Evolutionary conservation across 1,140 invertebrate genomes (phyloP).

Genomic region (Heliconius melpomene): DNA sequence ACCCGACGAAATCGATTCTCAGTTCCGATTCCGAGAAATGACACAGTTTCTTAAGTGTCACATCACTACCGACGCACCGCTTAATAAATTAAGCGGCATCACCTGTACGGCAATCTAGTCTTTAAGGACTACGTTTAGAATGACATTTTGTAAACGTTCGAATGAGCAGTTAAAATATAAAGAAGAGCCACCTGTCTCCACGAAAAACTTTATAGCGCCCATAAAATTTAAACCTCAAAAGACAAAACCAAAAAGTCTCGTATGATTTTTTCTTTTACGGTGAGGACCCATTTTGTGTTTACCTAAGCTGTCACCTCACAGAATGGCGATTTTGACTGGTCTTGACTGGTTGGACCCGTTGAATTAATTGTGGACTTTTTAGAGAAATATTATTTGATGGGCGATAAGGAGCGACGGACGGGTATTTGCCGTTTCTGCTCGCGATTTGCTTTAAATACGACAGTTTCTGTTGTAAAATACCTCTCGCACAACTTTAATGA

Average conservation of each 20-base stretch:
- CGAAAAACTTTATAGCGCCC: conserved; percentile 78
- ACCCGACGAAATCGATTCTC: conserved; percentile 77
- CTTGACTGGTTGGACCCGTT: conserved; percentile 70
- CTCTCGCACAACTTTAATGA: conserved; percentile 52
- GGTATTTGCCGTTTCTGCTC: conserved; percentile 53
- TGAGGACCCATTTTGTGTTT: conserved; percentile 76
- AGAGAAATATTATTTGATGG: conserved; percentile 73
- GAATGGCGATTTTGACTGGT: conserved; percentile 78
- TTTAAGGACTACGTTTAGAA: conserved; percentile 60
- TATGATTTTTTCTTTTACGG: conserved; percentile 71
- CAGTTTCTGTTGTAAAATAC: conserved; percentile 54
- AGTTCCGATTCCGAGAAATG: conserved; percentile 78
- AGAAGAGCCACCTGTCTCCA: conserved; percentile 80
- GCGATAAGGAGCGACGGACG: conserved; percentile 63
- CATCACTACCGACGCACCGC: conserved; percentile 77
- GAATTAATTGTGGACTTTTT: conserved; percentile 77
- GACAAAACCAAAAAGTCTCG: conserved; percentile 72
- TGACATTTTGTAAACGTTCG: conserved; percentile 52
- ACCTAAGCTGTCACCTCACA: conserved; percentile 79
- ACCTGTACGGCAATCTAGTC: conserved; percentile 69
- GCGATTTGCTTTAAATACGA: conserved; percentile 68
- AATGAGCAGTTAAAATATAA: conserved; percentile 74
- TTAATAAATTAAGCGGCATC: conserved; percentile 75
- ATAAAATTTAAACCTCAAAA: conserved; percentile 80
- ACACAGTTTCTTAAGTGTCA: conserved; percentile 80